phyloP scores from a whole-genome alignment of 2,888 invertebrate genomes.

The Eristalinus aeneus region DNA sequence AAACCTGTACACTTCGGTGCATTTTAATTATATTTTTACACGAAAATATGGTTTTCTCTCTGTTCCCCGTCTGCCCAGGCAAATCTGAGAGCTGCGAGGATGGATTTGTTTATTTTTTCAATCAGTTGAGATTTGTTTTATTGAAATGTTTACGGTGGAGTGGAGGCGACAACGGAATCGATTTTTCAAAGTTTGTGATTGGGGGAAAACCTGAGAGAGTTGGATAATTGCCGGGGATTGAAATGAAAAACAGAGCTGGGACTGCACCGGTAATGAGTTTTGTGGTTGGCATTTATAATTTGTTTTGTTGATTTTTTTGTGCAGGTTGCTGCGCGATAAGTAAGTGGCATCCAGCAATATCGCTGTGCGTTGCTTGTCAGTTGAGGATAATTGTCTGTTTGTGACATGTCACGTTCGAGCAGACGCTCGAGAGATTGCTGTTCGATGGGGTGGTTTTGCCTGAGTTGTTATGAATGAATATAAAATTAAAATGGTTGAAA shows the following conservation, averaged over 20 bases:
- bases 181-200: background rate
- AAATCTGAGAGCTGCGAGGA: background rate
- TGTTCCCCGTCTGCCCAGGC: background rate
- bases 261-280: background rate
- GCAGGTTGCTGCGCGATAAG: background rate
- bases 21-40: slow-evolving; percentile 38
- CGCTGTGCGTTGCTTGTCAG: background rate
- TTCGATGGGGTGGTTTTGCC: no score
- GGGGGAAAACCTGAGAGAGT: background rate
- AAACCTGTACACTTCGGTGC: slow-evolving; percentile 22
- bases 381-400: background rate
- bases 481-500: no score
- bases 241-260: background rate
- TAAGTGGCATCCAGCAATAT: background rate
- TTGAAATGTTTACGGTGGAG: background rate
- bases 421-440: background rate
- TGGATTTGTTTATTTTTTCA: background rate
- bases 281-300: background rate
- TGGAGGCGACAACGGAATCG: background rate
- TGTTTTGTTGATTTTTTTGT: background rate
- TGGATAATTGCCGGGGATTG: background rate
- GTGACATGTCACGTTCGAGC: background rate
- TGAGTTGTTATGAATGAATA: no score
- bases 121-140: background rate
- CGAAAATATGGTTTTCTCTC: background rate